Percentiles rank a stretch among this genome's conserved stretches.
Evolutionary conservation across 2,797 vertebrate species (phyloP).

Genomic region (Siniperca obscura): DNA sequence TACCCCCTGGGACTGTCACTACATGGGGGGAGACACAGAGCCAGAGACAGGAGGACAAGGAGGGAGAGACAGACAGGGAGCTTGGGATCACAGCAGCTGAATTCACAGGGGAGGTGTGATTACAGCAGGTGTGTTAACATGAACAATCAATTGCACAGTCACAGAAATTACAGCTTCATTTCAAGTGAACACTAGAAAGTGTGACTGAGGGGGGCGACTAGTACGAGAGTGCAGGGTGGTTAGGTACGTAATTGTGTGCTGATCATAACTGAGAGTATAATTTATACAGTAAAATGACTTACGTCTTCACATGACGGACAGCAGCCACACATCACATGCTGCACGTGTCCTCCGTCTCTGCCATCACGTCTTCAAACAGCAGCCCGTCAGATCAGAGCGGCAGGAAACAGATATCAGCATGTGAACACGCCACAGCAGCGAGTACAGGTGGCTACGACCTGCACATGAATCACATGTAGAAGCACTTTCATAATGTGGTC

Average conservation of each 20-base stretch:
- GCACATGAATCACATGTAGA: neutral
- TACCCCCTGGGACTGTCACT: neutral
- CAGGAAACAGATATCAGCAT: neutral
- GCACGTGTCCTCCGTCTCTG: neutral
- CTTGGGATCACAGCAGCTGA: neutral
- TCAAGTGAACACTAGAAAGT: neutral
- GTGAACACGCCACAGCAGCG: neutral
- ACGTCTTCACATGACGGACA: neutral
- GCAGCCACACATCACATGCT: neutral
- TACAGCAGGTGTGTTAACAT: too few species aligned
- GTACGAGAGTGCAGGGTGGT: neutral
- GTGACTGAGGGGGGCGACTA: too few species aligned
- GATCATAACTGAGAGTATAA: neutral
- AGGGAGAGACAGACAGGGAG: neutral
- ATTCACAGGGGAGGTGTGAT: neutral
- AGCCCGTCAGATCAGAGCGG: neutral
- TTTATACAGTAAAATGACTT: neutral
- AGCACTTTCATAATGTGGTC: neutral
- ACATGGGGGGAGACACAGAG: neutral
- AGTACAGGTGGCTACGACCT: neutral
- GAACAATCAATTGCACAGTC: neutral
- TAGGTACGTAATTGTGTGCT: neutral
- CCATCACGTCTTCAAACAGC: slow-evolving; percentile 5
- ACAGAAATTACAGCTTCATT: neutral
- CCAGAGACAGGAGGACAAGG: neutral